phyloP scores from a whole-genome alignment of 1,140 invertebrate species.

The Caenorhabditis remanei region DNA sequence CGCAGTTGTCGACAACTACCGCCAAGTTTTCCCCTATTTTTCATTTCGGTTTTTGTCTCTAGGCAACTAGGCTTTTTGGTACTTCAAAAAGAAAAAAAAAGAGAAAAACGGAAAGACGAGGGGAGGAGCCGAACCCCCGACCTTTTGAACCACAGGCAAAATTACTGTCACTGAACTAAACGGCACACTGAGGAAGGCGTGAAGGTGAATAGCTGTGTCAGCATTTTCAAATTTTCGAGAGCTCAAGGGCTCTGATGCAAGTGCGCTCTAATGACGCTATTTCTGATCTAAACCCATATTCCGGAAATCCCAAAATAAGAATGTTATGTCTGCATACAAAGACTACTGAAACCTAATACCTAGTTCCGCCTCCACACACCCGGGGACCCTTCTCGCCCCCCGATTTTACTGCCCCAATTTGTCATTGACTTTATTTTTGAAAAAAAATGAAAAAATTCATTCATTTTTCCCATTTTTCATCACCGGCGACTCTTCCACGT shows the following conservation, averaged over 20 bases:
- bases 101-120: too few species aligned
- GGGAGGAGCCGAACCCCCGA: too few species aligned
- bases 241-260: too few species aligned
- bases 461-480: neutral
- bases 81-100: too few species aligned
- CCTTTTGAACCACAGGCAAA: too few species aligned
- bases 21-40: neutral
- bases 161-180: too few species aligned
- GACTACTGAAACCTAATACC: neutral
- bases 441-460: neutral
- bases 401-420: neutral
- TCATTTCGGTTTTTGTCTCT: neutral
- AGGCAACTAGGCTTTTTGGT: neutral
- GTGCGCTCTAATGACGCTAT: too few species aligned
- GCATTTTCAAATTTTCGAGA: too few species aligned
- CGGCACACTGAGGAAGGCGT: too few species aligned
- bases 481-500: neutral
- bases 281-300: too few species aligned
- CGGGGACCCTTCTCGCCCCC: neutral
- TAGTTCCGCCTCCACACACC: neutral
- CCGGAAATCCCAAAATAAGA: neutral
- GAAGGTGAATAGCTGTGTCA: too few species aligned
- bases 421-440: slow-evolving; percentile 2
- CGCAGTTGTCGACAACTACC: neutral
- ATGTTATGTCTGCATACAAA: neutral